Conservation (phyloP, 2,113 vertebrate genomes). For the Meriones unguiculatus region DNA sequence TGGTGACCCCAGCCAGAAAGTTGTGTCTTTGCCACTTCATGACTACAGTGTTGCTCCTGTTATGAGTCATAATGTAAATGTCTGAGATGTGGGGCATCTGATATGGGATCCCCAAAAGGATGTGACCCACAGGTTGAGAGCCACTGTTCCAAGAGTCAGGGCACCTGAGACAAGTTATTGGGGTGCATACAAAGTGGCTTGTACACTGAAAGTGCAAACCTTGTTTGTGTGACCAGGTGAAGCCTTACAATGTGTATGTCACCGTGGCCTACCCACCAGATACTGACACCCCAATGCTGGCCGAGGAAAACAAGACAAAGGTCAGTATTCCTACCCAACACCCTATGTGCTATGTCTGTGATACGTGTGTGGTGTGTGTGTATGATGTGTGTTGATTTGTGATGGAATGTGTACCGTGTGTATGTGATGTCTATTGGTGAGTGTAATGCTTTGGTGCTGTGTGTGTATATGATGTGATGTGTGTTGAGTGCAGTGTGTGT, state of each 20-base stretch:
- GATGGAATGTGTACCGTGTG: not conserved
- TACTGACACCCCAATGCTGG: conserved; percentile 96
- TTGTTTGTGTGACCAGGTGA: conserved; percentile 89
- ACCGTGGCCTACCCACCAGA: conserved; percentile 98
- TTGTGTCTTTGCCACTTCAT: not conserved
- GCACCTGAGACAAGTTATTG: accelerated
- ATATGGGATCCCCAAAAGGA: not conserved
- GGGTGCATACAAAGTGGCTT: accelerated
- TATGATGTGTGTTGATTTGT: not conserved
- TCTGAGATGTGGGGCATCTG: not conserved
- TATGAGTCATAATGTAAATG: not conserved
- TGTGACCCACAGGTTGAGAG: not conserved
- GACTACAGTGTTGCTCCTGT: not conserved
- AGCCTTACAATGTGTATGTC: conserved; percentile 98
- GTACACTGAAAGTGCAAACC: not conserved
- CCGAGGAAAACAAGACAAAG: conserved; percentile 96
- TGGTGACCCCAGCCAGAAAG: not conserved
- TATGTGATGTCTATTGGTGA: not conserved
- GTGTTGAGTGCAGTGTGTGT: not conserved
- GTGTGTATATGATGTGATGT: not conserved
- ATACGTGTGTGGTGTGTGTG: not conserved
- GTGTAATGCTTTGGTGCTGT: not conserved
- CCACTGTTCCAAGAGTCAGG: not conserved
- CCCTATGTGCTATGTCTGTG: not conserved
- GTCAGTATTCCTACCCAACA: conserved; percentile 81